Evolutionary conservation across 2,797 vertebrate genomes (phyloP), one percentile per base, ranked within the genome.

Genomic region (Lepus oiostolus): DNA sequence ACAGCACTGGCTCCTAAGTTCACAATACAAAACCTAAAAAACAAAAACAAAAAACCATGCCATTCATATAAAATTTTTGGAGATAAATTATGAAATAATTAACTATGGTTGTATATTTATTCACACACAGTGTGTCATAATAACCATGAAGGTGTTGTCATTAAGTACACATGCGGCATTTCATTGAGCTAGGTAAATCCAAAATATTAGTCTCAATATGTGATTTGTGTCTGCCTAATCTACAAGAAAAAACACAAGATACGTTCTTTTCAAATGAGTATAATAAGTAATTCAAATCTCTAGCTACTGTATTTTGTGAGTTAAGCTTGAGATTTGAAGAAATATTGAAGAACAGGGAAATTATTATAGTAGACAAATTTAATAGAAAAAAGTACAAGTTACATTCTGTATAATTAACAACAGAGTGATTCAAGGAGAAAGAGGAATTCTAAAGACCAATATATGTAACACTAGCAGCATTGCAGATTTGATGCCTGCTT

Each of bases 261-360:
- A 74, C 58, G 7, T 30, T 67, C 17, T 88, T 72, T 84, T 76
- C 16, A n/a, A 84, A 90, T 68, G 8, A 50, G 5, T 6, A 67
- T 65, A 83, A 65, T 62, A 47, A 47, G 22, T 35, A 87, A 85
- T 67, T 82, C 9, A 88, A 71, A 68, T 68, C 52, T 50, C 0
- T 67, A 7, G 2, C 54, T 58, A 19, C 19, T 58, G 6, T n/a
- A 68, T 67, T 94, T 65, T 7, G 50, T 62, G 62, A 67, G 9
- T 47, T 92, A 92, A 81, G 24, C 1, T 26, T 90, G 54, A 17
- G 7, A 85, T 79, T 79, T 9, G 5, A 63, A 11, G 32, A 3
- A 85, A 70, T 72, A 47, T 93, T 92, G 7, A 71, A 90, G 92
- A 92, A 47, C 6, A 5, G 84, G 17, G 21, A 60, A 85, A 58